phyloP scores from a whole-genome alignment of 2,113 vertebrate genomes.

The Lonchura striata region DNA sequence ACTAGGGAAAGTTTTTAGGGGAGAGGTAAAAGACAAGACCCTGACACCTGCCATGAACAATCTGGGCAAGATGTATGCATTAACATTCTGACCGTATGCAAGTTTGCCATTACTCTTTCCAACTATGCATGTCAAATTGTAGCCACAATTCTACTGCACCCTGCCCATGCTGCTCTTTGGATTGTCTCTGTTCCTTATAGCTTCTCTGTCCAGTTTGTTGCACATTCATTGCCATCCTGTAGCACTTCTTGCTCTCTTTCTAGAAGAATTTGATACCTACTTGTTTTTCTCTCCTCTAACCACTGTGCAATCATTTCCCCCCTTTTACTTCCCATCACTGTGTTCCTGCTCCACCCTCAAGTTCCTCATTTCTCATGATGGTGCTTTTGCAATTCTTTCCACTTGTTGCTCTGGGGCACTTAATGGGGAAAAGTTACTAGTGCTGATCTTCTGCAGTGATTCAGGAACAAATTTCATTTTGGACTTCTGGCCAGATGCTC shows the following conservation, averaged over 20 bases:
- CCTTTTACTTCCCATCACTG: slow-evolving; percentile 16
- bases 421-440: background rate
- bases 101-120: background rate
- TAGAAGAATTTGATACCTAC: background rate
- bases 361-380: slow-evolving; percentile 36
- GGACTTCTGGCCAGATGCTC: background rate
- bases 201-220: background rate
- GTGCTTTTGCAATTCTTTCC: slow-evolving; percentile 7
- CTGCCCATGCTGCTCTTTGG: background rate
- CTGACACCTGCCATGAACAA: background rate
- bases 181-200: background rate
- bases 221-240: accelerated
- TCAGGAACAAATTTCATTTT: background rate
- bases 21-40: background rate
- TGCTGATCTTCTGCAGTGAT: background rate
- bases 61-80: background rate
- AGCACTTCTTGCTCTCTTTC: background rate
- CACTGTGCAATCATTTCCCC: slow-evolving; percentile 27
- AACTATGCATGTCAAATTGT: background rate
- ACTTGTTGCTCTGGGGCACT: background rate
- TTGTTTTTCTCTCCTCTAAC: slow-evolving; percentile 35
- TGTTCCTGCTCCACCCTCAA: slow-evolving; percentile 27
- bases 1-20: background rate
- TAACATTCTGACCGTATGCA: accelerated
- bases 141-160: background rate